Evolutionary conservation across 2,113 vertebrate genomes (phyloP).

Genomic region (Cyprinodon variegatus): DNA sequence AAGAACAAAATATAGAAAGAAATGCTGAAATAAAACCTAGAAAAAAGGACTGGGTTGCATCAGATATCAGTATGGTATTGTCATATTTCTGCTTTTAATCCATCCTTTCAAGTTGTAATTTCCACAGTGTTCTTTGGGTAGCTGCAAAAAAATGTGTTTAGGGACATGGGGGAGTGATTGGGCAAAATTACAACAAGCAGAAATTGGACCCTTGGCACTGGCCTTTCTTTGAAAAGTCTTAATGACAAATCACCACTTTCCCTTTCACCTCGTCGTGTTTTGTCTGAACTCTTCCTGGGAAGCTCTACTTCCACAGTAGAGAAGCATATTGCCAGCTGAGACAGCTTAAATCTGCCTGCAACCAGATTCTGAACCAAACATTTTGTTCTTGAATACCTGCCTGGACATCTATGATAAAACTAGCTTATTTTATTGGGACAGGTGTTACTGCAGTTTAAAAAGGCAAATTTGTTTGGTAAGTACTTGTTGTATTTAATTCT

Average conservation of each 20-base stretch:
- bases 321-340: constrained; percentile 65
- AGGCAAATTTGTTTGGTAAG: constrained; percentile 30
- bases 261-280: constrained; percentile 74
- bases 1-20: constrained; percentile 24
- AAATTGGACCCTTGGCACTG: constrained; percentile 75
- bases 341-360: constrained; percentile 54
- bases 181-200: constrained; percentile 67
- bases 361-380: constrained; percentile 56
- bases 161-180: constrained; percentile 32
- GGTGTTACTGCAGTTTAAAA: constrained; percentile 40
- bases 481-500: constrained; percentile 30
- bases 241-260: constrained; percentile 82
- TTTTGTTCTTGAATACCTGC: constrained; percentile 56
- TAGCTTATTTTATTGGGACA: constrained; percentile 27
- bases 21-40: constrained; percentile 18
- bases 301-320: constrained; percentile 59
- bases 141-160: constrained; percentile 44
- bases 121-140: constrained; percentile 36
- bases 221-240: constrained; percentile 75
- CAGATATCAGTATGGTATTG: constrained; percentile 12
- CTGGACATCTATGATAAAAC: constrained; percentile 49
- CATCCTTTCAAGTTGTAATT: constrained; percentile 9
- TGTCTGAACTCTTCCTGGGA: constrained; percentile 66
- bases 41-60: not conserved
- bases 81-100: constrained; percentile 32